Evolutionary conservation across 2,888 invertebrate genomes (phyloP).

Genomic region (Ochropleura leucogaster): DNA sequence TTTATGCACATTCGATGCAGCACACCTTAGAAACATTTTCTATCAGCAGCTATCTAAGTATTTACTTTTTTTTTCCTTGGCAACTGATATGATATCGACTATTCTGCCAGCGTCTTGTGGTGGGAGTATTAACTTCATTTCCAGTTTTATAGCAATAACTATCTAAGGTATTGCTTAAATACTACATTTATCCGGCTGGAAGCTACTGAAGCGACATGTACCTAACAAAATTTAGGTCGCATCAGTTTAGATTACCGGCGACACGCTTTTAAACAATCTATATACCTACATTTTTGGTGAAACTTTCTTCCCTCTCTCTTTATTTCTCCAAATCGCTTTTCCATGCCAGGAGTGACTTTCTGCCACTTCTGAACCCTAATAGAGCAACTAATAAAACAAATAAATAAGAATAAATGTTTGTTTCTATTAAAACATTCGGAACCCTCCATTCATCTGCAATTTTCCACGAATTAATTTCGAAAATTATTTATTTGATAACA

Average conservation of each 20-base stretch:
- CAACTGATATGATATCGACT: too few relatives aligned
- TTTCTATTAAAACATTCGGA: too few relatives aligned
- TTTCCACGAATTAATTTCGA: neutral
- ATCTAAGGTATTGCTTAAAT: neutral
- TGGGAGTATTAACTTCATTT: neutral
- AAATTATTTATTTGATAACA: neutral
- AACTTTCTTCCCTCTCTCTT: neutral
- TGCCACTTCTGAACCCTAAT: neutral
- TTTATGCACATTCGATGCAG: neutral
- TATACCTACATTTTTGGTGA: neutral
- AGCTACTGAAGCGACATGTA: neutral
- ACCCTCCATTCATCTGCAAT: neutral
- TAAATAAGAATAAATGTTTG: too few relatives aligned
- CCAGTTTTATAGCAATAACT: neutral
- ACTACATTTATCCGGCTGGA: neutral
- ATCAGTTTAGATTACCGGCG: neutral
- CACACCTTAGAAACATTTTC: too few relatives aligned
- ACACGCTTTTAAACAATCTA: neutral
- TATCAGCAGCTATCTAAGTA: neutral
- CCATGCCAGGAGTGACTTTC: neutral
- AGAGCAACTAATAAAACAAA: neutral
- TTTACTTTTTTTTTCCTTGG: too few relatives aligned
- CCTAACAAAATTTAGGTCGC: neutral
- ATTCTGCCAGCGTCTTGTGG: too few relatives aligned
- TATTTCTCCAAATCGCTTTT: neutral